Evolutionary conservation across 1,140 invertebrate genomes (phyloP).

Genomic region (Rhizoglyphus robini): DNA sequence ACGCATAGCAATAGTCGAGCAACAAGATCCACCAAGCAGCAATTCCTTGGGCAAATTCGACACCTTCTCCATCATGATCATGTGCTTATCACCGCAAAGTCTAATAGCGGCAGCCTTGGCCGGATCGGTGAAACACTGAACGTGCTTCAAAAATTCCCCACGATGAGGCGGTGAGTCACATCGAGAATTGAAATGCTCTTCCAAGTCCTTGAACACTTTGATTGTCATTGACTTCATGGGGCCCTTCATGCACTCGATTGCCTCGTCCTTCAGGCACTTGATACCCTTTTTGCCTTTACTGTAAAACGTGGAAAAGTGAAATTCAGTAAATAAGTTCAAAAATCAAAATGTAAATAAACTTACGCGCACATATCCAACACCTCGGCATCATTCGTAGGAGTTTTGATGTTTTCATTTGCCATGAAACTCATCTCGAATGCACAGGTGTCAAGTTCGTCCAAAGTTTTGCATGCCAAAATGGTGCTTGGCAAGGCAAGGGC

Average conservation of each 20-base stretch:
- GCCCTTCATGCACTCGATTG: background rate
- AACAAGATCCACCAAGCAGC: background rate
- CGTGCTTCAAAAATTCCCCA: background rate
- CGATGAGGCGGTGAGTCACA: background rate
- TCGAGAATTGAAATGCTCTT: background rate
- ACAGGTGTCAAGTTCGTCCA: conserved; percentile 10
- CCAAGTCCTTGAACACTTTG: background rate
- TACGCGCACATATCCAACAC: background rate
- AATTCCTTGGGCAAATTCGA: background rate
- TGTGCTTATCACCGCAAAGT: conserved; percentile 1
- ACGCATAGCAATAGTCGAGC: background rate
- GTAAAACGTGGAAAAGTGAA: background rate
- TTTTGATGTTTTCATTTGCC: background rate
- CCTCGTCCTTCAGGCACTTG: background rate
- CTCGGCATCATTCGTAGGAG: background rate
- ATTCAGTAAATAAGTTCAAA: background rate
- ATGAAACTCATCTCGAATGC: conserved; percentile 9
- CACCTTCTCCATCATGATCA: conserved; percentile 9
- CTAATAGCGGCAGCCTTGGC: background rate
- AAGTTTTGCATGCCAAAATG: conserved; percentile 4
- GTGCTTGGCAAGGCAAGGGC: background rate
- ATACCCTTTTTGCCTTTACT: background rate
- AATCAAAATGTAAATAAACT: background rate
- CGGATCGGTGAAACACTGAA: background rate
- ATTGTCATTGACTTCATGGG: background rate